A percentile compares a stretch with the other conserved stretches of the same genome.
Evolutionary conservation across 2,113 vertebrate species (phyloP).

Genomic region (Coregonus clupeaformis): DNA sequence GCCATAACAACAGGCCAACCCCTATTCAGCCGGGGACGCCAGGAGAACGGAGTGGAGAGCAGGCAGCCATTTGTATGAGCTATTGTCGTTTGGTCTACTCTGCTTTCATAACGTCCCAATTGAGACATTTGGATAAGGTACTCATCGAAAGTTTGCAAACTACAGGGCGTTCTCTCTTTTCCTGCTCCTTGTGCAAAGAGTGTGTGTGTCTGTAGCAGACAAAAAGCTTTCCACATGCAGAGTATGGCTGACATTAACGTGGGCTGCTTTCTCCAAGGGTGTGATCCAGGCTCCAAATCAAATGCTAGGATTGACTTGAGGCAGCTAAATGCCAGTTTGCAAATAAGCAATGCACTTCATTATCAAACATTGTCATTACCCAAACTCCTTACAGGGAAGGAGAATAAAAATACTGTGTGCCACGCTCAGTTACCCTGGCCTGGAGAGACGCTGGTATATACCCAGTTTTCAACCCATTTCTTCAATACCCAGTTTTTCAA

Average conservation of each 20-base stretch:
- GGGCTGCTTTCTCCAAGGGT: conserved; percentile 35
- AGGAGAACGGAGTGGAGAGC: conserved; percentile 39
- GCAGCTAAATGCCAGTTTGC: conserved; percentile 43
- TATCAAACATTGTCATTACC: conserved; percentile 42
- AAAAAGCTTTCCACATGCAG: conserved; percentile 57
- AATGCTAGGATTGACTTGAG: conserved; percentile 56
- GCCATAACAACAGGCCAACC: conserved; percentile 57
- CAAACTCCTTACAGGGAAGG: conserved; percentile 43
- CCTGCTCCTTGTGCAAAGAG: conserved; percentile 12
- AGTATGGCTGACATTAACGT: conserved; percentile 49
- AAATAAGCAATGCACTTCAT: conserved; percentile 56
- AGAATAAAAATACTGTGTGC: conserved; percentile 38
- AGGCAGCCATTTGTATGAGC: conserved; percentile 42
- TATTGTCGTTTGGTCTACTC: conserved; percentile 57
- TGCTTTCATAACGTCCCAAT: conserved; percentile 46
- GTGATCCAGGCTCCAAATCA: conserved; percentile 60
- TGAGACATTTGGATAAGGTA: conserved; percentile 44
- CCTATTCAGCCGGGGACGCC: conserved; percentile 57
- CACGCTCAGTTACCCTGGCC: conserved; percentile 41
- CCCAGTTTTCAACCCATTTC: conserved; percentile 19
- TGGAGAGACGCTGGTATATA: conserved; percentile 38
- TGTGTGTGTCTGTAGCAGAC: conserved; percentile 29
- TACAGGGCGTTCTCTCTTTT: conserved; percentile 46
- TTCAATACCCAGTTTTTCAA: not conserved
- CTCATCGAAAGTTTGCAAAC: conserved; percentile 49